Percentiles rank a stretch among this genome's conserved stretches.
Conservation (phyloP, 2,797 vertebrate species). For the Muscicapa comitata region DNA sequence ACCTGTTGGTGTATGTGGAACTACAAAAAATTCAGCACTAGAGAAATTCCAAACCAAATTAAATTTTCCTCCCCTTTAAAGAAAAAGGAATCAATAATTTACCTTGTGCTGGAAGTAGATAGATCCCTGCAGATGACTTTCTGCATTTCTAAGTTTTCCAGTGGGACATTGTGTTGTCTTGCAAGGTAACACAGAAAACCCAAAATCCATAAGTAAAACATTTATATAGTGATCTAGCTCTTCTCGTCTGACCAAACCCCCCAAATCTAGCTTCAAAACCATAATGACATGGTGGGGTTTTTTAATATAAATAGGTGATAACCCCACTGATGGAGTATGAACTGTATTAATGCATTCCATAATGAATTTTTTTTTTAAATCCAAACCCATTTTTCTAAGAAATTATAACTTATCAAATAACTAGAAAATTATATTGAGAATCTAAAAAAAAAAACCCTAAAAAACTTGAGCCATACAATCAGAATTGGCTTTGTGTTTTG, state of each 20-base stretch:
- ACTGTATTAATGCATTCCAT: neutral
- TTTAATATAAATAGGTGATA: neutral
- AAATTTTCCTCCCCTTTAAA: constrained; percentile 20
- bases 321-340: neutral
- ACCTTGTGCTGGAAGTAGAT: neutral
- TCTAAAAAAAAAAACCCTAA: neutral
- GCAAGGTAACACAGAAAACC: neutral
- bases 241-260: neutral
- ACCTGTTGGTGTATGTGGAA: neutral
- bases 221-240: neutral
- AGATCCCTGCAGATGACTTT: neutral
- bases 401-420: neutral
- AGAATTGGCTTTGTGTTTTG: neutral
- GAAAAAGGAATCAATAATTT: neutral
- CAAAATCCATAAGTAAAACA: neutral
- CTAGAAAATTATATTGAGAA: neutral
- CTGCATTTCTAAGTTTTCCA: neutral
- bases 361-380: neutral
- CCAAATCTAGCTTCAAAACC: neutral
- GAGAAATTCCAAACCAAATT: neutral
- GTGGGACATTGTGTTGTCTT: neutral
- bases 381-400: neutral
- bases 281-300: fast-evolving
- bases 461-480: neutral
- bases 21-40: neutral